Evolutionary conservation across 2,113 vertebrate species (phyloP).

Genomic region (Capricornis sumatraensis): DNA sequence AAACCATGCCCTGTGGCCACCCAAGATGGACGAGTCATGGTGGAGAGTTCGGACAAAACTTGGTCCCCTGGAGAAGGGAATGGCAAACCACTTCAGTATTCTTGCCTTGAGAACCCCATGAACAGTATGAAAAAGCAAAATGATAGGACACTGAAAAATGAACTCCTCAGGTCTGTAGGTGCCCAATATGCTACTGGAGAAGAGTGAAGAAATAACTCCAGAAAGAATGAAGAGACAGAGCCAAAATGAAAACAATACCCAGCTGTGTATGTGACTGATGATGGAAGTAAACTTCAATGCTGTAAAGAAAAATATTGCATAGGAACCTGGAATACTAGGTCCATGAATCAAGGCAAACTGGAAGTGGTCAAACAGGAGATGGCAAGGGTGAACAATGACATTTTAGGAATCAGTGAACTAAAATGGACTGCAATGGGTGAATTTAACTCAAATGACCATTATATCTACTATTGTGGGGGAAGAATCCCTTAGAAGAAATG

Average conservation of each 20-base stretch:
- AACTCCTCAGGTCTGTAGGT: background rate
- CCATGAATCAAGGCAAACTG: background rate
- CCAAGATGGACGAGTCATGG: background rate
- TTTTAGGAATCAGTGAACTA: background rate
- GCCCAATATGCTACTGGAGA: background rate
- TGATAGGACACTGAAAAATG: background rate
- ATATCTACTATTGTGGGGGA: background rate
- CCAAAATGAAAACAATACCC: background rate
- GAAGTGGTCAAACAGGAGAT: background rate
- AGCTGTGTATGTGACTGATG: background rate
- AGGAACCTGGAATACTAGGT: background rate
- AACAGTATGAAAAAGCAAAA: background rate
- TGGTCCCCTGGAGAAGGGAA: background rate
- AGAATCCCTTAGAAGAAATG: background rate
- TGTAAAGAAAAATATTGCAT: background rate
- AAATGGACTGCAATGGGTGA: background rate
- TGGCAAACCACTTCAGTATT: background rate
- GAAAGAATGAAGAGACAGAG: background rate
- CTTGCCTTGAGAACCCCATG: background rate
- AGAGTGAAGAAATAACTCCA: background rate
- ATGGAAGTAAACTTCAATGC: background rate
- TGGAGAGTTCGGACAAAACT: background rate
- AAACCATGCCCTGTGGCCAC: background rate
- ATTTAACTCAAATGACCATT: background rate
- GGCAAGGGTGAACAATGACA: background rate